Conservation (phyloP, 1,140 invertebrate species). For the Liolophura sinensis region DNA sequence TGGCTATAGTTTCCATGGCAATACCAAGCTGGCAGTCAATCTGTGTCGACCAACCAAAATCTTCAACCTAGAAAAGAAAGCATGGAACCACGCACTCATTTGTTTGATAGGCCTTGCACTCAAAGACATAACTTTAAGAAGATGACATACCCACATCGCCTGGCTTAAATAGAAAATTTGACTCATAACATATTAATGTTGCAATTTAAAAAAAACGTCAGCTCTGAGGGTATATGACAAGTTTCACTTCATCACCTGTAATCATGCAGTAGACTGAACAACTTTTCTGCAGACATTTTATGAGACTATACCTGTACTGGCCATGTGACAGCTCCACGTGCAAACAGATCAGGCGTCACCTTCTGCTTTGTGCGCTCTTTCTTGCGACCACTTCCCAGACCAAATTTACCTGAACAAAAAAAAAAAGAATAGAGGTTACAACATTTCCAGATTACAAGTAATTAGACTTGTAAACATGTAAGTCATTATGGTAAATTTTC, state of each 20-base stretch:
- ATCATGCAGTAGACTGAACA: no score
- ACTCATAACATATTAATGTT: no score
- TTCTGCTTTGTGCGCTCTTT: slow-evolving; percentile 47
- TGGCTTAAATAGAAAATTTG: no score
- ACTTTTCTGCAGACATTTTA: background rate
- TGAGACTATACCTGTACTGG: slow-evolving; percentile 41
- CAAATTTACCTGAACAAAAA: slow-evolving; percentile 49
- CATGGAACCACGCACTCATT: background rate
- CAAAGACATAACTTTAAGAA: background rate
- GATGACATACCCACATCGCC: no score
- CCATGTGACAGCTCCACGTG: slow-evolving; percentile 52
- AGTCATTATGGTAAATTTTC: no score
- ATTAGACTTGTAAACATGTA: no score
- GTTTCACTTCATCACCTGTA: no score
- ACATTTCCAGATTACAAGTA: background rate
- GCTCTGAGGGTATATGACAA: no score
- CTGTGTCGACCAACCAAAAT: slow-evolving; percentile 67
- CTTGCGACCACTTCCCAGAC: slow-evolving; percentile 51
- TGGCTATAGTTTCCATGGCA: slow-evolving; percentile 82
- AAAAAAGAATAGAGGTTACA: slow-evolving; percentile 6
- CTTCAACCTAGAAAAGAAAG: slow-evolving; percentile 49
- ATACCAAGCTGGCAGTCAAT: slow-evolving; percentile 85
- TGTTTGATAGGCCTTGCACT: background rate
- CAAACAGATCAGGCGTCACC: slow-evolving; percentile 52
- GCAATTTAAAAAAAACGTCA: no score